Evolutionary conservation across 1,140 invertebrate genomes (phyloP), one percentile per base, ranked within the genome.

Genomic region (Ostrea denselamellosa): DNA sequence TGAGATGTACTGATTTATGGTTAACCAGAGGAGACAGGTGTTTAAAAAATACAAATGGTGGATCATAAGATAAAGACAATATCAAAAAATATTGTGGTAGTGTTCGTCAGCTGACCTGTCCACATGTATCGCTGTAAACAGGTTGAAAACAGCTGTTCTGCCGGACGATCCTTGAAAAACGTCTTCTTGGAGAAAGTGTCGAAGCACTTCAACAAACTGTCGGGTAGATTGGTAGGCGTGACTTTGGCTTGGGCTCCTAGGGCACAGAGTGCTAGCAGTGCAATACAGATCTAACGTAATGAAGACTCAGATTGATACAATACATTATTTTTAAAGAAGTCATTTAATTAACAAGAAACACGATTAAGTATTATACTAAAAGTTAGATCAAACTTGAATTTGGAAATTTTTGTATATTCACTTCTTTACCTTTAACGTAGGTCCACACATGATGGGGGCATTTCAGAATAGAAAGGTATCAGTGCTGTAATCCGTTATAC

Each of bases 111-210:
- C 22, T 22, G 0, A 28, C 68, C 68, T 77, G 68, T 28, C 68
- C 68, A 77, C 68, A 77, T 77, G 10, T 77, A 77, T 14, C 68
- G 68, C 28, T 28, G 10, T 28, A 77, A 77, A 12, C 68, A 77
- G 9, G 68, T 77, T 5, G 28, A 4, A 7, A 25, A 77, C 25
- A 77, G 68, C 17, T 77, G 22, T 5, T 77, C 68, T 34, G 68
- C 68, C 9, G 68, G 22, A 28, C 22, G 25, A 14, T 77, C 12
- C 25, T 17, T 12, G 14, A 77, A 77, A 14, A 28, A 77, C 14
- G 22, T 25, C 28, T 77, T 25, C 14, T 77, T 77, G 25, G 68
- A 77, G 68, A 77, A 77, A 25, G 68, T 77, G 12, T 28, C 9
- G 68, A 77, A 77, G 28, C 68, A 77, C 25, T 77, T 77, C 14